These are phyloP conservation scores for Melipona quadrifasciata DNA, from an alignment of 1,140 invertebrate genomes.

Conservation along the genomic window DNA sequence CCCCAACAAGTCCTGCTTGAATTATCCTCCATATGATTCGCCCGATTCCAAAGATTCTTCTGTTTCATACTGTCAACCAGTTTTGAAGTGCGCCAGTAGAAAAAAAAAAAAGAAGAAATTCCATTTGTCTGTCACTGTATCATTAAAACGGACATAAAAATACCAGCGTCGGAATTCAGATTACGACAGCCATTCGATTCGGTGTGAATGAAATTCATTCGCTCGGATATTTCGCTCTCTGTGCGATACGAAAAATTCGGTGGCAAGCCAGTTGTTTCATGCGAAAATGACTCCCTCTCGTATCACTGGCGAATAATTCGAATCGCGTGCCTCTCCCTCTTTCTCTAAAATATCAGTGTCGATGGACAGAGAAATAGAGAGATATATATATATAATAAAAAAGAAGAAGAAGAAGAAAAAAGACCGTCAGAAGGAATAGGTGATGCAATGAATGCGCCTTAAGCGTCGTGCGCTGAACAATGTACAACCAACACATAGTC, in stretches of 20 bases:
- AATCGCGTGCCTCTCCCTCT: too few relatives aligned
- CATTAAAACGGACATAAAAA: not conserved
- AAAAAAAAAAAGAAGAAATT: not conserved
- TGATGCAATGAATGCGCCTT: slow-evolving; percentile 6
- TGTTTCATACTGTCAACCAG: not conserved
- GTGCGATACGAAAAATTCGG: not conserved
- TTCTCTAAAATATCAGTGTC: not conserved
- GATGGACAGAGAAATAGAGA: too few relatives aligned
- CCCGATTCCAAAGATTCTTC: not conserved
- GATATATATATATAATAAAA: too few relatives aligned
- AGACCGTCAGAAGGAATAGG: not conserved
- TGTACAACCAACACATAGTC: not conserved
- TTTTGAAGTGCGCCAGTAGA: not conserved
- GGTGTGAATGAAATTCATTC: not conserved
- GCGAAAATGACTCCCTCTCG: not conserved
- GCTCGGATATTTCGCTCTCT: not conserved
- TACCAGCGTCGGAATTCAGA: not conserved
- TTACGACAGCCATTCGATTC: not conserved
- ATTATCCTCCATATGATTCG: too few relatives aligned
- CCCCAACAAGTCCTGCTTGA: too few relatives aligned
- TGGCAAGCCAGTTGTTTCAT: not conserved
- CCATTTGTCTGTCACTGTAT: not conserved
- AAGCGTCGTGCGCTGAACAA: slow-evolving; percentile 12
- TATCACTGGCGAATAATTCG: not conserved
- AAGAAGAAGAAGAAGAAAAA: not conserved